Evolutionary conservation across 2,797 vertebrate genomes (phyloP).

Genomic region (Moxostoma hubbsi): DNA sequence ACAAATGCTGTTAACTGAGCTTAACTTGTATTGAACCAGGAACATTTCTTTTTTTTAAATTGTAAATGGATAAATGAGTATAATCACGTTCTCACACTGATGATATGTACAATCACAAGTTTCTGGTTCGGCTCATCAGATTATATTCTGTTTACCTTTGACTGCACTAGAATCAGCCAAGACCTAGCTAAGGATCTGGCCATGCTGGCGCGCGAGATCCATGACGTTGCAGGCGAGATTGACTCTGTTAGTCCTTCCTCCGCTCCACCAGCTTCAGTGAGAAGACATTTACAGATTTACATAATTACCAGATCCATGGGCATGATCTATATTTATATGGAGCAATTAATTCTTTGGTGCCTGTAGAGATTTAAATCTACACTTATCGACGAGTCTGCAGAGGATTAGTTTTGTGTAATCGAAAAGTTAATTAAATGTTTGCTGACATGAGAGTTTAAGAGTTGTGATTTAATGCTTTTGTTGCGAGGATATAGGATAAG

Average conservation of each 20-base stretch:
- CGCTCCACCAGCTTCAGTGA: slow-evolving; percentile 32
- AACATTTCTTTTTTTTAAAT: not conserved
- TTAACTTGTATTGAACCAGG: too few relatives aligned
- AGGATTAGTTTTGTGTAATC: slow-evolving; percentile 7
- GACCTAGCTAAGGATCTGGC: slow-evolving; percentile 90
- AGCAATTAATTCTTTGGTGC: not conserved
- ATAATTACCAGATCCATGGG: not conserved
- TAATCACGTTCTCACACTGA: not conserved
- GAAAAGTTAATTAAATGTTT: not conserved
- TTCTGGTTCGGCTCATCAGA: not conserved
- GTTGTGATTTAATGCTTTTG: not conserved
- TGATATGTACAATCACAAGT: not conserved
- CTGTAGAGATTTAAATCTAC: slow-evolving; percentile 6
- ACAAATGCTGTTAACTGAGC: too few relatives aligned
- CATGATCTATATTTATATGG: not conserved
- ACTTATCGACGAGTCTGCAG: not conserved
- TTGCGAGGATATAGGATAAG: not conserved
- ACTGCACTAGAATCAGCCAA: slow-evolving; percentile 89
- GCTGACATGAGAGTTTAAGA: not conserved
- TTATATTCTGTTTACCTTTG: not conserved
- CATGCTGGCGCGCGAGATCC: slow-evolving; percentile 96
- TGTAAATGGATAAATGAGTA: not conserved
- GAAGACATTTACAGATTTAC: not conserved
- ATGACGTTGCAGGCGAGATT: slow-evolving; percentile 97
- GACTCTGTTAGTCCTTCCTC: slow-evolving; percentile 90